Evolutionary conservation across 2,113 vertebrate species (phyloP), one percentile per base, ranked within the genome.

Genomic region (Saccopteryx leptura): DNA sequence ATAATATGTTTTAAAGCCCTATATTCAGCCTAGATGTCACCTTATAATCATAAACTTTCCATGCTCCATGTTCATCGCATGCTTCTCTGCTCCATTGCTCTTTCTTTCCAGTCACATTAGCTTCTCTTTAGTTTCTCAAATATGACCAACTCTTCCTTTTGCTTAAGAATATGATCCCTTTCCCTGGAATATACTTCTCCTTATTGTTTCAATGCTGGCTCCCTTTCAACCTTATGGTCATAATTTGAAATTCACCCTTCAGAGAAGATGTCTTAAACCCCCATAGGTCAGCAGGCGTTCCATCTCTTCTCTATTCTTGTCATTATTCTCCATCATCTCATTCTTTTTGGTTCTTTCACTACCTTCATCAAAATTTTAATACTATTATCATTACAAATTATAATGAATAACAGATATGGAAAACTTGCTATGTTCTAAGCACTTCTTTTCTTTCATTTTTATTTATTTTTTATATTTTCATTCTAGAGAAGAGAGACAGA

Each of bases 281-380:
- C 15, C 19, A 48, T 3, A 28, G 7, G 21, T 76, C 46, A 24
- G 2, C 23, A 75, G 54, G 23, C 2, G 1, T 24, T 6, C 9
- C 21, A 24, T 12, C 2, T 61, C 5, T 5, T 9, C 0, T n/a
- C 19, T 0, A 28, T n/a, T 14, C 7, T 1, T 19, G 12, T 7
- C 9, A 46, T 24, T 26, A 13, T 76, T 60, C 5, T 52, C 48
- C 48, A 46, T 54, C 6, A 46, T 28, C 63, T 60, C 15, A 46
- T 61, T 81, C 1, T 0, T n/a, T 46, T 79, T 85, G 9, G 50
- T 39, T 78, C 9, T 33, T 7, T 79, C 13, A 24, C 12, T 18
- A 56, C 10, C 13, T 78, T n/a, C n/a, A 79, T 48, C 26, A 54
- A n/a, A 56, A 74, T 75, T 56, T 52, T 74, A 88, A 50, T 60